Evolutionary conservation across 1,140 invertebrate species (phyloP).

Genomic region (Monochamus saltuarius): DNA sequence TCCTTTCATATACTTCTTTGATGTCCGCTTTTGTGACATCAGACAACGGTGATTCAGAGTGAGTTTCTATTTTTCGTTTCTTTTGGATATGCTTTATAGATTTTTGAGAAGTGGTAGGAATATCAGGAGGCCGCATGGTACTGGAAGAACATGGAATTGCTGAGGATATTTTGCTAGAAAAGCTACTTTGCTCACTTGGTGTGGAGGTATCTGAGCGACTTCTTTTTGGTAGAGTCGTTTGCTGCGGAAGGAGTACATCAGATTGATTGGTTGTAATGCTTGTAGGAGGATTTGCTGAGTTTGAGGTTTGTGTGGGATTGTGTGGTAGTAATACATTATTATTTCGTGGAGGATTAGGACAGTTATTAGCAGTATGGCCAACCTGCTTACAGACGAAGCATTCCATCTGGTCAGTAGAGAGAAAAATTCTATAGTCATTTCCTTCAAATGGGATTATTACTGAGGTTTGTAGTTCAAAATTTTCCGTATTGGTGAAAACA

Average conservation of each 20-base stretch:
- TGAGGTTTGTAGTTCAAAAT: slow-evolving; percentile 2
- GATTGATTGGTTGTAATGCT: too few species aligned
- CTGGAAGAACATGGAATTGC: too few species aligned
- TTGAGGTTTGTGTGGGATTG: neutral
- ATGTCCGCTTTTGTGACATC: neutral
- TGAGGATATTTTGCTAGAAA: too few species aligned
- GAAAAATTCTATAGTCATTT: neutral
- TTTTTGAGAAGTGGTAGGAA: neutral
- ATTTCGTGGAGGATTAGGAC: neutral
- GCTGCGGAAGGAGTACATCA: neutral
- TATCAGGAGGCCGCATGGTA: neutral
- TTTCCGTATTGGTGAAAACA: neutral
- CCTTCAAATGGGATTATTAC: neutral
- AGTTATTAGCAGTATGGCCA: slow-evolving; percentile 4
- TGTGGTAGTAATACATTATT: neutral
- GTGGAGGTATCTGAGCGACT: neutral
- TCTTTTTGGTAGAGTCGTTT: neutral
- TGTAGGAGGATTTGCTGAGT: neutral
- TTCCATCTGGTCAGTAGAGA: neutral
- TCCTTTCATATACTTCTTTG: neutral
- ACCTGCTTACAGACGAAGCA: slow-evolving; percentile 8
- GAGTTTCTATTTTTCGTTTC: neutral
- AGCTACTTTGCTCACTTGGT: neutral
- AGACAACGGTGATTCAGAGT: neutral
- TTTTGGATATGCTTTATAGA: neutral